Evolutionary conservation across 2,888 invertebrate species (phyloP).

Genomic region (Osedax fenrisi): DNA sequence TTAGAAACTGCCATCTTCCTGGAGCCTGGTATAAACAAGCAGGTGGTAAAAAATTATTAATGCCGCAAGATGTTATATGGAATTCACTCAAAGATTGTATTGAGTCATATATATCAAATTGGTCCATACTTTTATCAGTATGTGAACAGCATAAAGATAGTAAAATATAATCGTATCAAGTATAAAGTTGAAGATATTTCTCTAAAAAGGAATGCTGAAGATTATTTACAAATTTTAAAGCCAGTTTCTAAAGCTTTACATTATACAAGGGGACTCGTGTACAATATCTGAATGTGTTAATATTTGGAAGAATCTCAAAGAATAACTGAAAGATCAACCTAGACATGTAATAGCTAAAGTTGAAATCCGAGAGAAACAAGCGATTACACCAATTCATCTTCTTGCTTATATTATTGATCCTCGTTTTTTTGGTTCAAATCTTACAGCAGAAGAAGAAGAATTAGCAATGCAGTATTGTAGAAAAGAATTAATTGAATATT

Average conservation of each 20-base stretch:
- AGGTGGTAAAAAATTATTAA: background rate
- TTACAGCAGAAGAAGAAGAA: background rate
- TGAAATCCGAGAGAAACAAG: background rate
- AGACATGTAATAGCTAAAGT: background rate
- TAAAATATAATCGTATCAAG: background rate
- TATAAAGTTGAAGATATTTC: background rate
- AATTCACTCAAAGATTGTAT: background rate
- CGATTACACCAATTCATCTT: background rate
- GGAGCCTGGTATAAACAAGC: background rate
- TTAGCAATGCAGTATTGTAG: background rate
- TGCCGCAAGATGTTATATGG: background rate
- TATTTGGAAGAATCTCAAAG: slow-evolving; percentile 9
- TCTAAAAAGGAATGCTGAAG: slow-evolving; percentile 5
- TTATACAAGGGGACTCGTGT: background rate
- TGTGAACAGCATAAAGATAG: background rate
- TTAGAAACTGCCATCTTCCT: background rate
- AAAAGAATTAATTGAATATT: background rate
- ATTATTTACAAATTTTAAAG: background rate
- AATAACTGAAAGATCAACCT: background rate
- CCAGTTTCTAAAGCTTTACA: background rate
- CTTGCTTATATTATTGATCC: slow-evolving; percentile 4
- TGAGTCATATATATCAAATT: background rate
- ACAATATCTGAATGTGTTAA: background rate
- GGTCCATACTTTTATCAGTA: background rate
- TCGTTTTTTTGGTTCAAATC: background rate